phyloP scores from a whole-genome alignment of 2,113 vertebrate genomes.

The Chrysemys picta region DNA sequence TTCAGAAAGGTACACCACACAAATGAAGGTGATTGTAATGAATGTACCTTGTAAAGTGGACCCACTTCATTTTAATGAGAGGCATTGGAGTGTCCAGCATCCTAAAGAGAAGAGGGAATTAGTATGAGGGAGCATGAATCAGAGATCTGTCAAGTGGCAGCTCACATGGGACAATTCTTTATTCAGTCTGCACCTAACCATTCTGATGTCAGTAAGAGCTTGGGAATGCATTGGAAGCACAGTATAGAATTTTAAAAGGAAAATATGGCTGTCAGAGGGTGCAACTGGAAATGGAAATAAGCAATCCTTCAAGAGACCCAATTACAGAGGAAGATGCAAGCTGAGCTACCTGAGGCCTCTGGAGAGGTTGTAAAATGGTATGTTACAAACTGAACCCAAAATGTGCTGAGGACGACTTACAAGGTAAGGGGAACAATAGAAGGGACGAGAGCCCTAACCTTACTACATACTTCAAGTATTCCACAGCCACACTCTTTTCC shows the following conservation, averaged over 20 bases:
- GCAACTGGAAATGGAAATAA: not conserved
- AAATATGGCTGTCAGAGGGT: not conserved
- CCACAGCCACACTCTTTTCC: not conserved
- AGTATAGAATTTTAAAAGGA: not conserved
- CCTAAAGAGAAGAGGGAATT: not conserved
- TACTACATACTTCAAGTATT: not conserved
- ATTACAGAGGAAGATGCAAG: not conserved
- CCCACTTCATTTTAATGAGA: not conserved
- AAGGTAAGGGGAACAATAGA: not conserved
- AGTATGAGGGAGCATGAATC: accelerated
- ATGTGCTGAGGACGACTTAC: not conserved
- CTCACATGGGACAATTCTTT: not conserved
- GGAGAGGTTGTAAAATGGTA: not conserved
- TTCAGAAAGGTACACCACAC: too few species aligned
- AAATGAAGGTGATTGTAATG: not conserved
- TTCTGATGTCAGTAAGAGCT: not conserved
- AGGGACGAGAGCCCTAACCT: not conserved
- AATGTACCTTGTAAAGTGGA: not conserved
- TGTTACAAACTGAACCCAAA: constrained; percentile 12
- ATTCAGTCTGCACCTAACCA: not conserved
- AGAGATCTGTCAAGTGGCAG: accelerated
- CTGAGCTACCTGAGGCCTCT: not conserved
- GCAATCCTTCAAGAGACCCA: not conserved
- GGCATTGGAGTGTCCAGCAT: not conserved
- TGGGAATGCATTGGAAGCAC: not conserved